phyloP scores from a whole-genome alignment of 2,113 vertebrate species.

The Gopherus flavomarginatus region DNA sequence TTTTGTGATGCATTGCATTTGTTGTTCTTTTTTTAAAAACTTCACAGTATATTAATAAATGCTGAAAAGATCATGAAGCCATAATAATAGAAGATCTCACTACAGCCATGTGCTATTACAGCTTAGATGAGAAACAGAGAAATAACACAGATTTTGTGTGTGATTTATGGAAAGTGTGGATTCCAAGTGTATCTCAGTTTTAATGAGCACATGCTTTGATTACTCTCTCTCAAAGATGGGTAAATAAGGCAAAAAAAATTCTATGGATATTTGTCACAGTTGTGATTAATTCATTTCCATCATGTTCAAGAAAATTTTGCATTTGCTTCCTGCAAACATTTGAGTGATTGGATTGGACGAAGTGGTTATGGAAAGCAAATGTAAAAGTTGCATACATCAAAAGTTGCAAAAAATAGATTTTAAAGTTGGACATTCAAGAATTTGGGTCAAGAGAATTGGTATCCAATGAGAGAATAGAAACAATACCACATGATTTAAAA shows the following conservation, averaged over 20 bases:
- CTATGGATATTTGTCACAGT: neutral
- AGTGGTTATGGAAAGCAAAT: neutral
- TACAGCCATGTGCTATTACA: neutral
- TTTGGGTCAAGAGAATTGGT: neutral
- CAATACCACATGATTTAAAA: neutral
- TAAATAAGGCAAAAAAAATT: neutral
- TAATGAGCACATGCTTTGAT: neutral
- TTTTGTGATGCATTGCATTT: too few relatives aligned
- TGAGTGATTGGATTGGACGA: neutral
- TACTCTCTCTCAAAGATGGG: neutral
- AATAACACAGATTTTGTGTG: neutral
- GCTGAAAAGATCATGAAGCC: neutral
- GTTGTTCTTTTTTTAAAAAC: neutral
- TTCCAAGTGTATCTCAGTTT: neutral
- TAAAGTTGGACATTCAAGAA: neutral
- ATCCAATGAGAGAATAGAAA: neutral
- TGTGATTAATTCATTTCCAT: neutral
- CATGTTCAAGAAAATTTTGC: neutral
- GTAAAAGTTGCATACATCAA: neutral
- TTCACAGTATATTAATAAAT: neutral
- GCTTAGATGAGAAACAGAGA: neutral
- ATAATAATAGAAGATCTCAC: neutral
- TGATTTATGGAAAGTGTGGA: neutral
- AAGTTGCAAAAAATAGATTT: neutral
- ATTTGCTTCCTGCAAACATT: neutral